phyloP scores from a whole-genome alignment of 35 echinoderm and acorn worm genomes.

The Chiridota heheva region DNA sequence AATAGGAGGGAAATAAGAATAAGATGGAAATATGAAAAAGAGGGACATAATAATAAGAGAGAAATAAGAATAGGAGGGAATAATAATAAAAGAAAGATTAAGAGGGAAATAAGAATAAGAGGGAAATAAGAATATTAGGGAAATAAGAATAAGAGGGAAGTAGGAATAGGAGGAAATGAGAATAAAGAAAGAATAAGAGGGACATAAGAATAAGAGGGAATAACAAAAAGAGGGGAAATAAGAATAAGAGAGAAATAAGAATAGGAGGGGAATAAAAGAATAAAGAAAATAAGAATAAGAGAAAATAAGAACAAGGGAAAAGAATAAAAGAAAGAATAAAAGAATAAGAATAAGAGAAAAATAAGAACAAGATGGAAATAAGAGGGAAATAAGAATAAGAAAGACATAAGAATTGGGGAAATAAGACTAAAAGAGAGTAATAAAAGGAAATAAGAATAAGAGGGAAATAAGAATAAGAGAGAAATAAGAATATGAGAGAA shows the following conservation, averaged over 20 bases:
- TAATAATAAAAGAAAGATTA: too few species aligned
- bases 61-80: too few species aligned
- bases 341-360: background rate
- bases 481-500: background rate
- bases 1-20: background rate
- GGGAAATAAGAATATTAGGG: too few species aligned
- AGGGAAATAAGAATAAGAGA: background rate
- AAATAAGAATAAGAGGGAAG: too few species aligned
- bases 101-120: too few species aligned
- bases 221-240: too few species aligned
- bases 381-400: background rate
- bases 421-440: background rate
- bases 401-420: background rate
- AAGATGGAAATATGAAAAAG: background rate
- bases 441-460: background rate
- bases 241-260: too few species aligned
- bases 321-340: background rate
- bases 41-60: too few species aligned
- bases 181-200: background rate
- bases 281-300: too few species aligned
- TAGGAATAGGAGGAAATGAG: background rate
- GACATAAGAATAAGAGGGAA: background rate
- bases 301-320: too few species aligned
- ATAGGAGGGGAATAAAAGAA: too few species aligned
- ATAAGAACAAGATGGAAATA: background rate